phyloP scores from a whole-genome alignment of 2,888 invertebrate species.

The Halocaridina rubra region DNA sequence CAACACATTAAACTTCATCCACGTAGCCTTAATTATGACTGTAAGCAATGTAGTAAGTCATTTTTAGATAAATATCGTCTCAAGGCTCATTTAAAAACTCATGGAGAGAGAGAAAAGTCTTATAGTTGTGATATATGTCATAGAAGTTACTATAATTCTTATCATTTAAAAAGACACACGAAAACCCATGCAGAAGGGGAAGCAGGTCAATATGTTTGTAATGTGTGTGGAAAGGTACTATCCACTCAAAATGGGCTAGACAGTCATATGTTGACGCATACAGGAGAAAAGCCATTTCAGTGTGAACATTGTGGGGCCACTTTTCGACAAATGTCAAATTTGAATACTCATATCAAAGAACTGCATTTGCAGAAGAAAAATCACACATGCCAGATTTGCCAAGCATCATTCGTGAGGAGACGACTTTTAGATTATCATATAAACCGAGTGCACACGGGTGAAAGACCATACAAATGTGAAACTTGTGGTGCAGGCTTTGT shows the following conservation, averaged over 20 bases:
- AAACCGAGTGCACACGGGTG: slow-evolving; percentile 69
- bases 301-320: slow-evolving; percentile 83
- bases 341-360: slow-evolving; percentile 82
- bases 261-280: slow-evolving; percentile 84
- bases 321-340: slow-evolving; percentile 84
- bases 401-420: slow-evolving; percentile 62
- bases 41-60: slow-evolving; percentile 55
- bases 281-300: slow-evolving; percentile 72
- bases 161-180: slow-evolving; percentile 82
- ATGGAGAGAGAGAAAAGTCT: slow-evolving; percentile 48
- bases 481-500: slow-evolving; percentile 61
- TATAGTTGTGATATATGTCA: slow-evolving; percentile 68
- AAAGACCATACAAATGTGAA: slow-evolving; percentile 59
- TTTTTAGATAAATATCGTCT: slow-evolving; percentile 50
- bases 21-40: slow-evolving; percentile 43
- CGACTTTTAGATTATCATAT: slow-evolving; percentile 61
- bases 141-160: slow-evolving; percentile 82
- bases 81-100: slow-evolving; percentile 57
- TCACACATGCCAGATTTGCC: slow-evolving; percentile 56
- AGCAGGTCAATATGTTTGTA: slow-evolving; percentile 59
- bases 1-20: slow-evolving; percentile 55
- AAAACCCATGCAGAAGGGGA: slow-evolving; percentile 79
- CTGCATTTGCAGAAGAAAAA: slow-evolving; percentile 80
- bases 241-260: slow-evolving; percentile 78
- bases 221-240: slow-evolving; percentile 62